These are phyloP conservation scores for Pseudoips prasinana DNA, from an alignment of 2,888 invertebrate species.

Conservation along the genomic window DNA sequence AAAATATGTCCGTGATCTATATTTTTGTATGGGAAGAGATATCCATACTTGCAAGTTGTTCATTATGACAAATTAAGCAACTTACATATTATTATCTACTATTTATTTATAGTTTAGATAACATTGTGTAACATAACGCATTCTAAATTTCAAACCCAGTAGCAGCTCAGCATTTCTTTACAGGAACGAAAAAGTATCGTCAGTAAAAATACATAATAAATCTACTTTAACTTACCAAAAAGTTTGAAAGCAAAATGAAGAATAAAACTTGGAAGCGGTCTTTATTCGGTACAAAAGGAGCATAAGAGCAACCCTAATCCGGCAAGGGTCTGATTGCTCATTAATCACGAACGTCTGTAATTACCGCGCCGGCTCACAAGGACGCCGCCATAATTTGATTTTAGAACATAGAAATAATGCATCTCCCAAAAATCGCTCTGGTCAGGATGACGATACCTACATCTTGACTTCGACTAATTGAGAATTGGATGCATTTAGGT, in stretches of 20 bases:
- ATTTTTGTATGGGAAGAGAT: no score
- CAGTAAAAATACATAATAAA: conserved; percentile 33
- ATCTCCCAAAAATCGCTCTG: conserved; percentile 40
- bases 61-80: no score
- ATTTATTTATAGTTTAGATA: no score
- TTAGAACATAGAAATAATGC: conserved; percentile 64
- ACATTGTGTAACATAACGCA: no score
- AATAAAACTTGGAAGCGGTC: conserved; percentile 23
- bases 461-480: no score
- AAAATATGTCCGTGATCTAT: no score
- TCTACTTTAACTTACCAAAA: conserved; percentile 41
- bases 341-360: conserved; percentile 75
- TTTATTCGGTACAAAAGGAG: conserved; percentile 39
- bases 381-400: conserved; percentile 61
- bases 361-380: conserved; percentile 63
- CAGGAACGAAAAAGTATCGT: conserved; percentile 28
- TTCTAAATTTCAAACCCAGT: no score
- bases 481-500: no score
- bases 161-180: not conserved
- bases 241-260: conserved; percentile 36
- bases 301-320: conserved; percentile 48
- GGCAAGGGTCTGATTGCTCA: conserved; percentile 69
- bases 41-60: no score
- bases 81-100: no score
- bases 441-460: conserved; percentile 19